Conservation (phyloP, 2,888 invertebrate genomes). For the Eupsilia transversa region DNA sequence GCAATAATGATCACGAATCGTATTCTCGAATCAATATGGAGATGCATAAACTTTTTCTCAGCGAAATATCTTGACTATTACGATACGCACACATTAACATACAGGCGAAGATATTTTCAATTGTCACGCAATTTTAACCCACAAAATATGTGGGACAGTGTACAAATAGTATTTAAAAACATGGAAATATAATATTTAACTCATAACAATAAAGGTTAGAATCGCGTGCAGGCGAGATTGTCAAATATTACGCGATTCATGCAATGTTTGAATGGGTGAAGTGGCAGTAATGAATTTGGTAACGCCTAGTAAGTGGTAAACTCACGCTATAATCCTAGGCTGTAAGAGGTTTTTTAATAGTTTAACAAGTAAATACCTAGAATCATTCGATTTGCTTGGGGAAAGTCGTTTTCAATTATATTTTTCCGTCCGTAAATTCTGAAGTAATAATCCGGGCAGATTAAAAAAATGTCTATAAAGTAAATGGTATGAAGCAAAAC, state of each 20-base stretch:
- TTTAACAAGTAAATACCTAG: conserved; percentile 6
- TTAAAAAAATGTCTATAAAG: background rate
- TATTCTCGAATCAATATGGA: background rate
- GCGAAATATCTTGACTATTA: conserved; percentile 39
- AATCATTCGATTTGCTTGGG: background rate
- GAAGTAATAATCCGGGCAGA: background rate
- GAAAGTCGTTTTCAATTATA: conserved; percentile 7
- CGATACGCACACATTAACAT: conserved; percentile 38
- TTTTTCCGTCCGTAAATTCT: background rate
- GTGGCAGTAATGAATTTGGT: conserved; percentile 58
- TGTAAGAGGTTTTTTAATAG: background rate
- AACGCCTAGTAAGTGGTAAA: conserved; percentile 36
- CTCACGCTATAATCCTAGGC: conserved; percentile 32
- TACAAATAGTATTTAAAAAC: conserved; percentile 43
- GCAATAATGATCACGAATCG: background rate
- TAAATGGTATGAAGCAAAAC: too few species aligned
- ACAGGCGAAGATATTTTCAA: conserved; percentile 55
- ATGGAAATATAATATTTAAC: conserved; percentile 36
- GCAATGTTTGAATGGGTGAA: conserved; percentile 61
- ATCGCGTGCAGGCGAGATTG: conserved; percentile 46
- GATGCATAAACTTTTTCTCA: conserved; percentile 24
- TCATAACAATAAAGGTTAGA: conserved; percentile 36
- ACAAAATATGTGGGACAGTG: conserved; percentile 64
- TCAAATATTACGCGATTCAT: conserved; percentile 64
- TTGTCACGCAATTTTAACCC: conserved; percentile 63